A percentile compares a stretch with the other conserved stretches of the same genome.
Conservation (phyloP, 2,113 vertebrate species). For the Gallinago paraguaiae region DNA sequence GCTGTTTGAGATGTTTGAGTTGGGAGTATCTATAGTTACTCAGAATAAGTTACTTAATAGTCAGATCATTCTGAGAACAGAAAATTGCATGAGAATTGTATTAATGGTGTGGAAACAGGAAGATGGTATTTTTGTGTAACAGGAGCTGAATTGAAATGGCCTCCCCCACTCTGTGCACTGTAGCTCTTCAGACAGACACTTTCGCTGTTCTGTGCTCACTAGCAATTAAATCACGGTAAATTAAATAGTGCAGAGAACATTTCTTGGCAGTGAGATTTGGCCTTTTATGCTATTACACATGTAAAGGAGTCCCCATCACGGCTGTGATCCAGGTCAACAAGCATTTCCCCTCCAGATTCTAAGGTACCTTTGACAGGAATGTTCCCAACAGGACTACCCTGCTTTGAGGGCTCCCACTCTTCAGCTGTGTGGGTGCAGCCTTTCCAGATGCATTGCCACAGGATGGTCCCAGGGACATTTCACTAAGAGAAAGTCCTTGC, state of each 20-base stretch:
- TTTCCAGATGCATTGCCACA: neutral
- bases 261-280: neutral
- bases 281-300: neutral
- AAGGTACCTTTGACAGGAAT: neutral
- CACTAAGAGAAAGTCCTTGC: neutral
- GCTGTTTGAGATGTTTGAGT: neutral
- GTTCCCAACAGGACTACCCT: neutral
- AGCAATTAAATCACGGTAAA: neutral
- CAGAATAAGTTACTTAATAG: neutral
- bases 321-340: neutral
- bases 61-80: neutral
- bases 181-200: neutral
- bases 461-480: neutral
- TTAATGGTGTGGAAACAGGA: neutral
- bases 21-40: neutral
- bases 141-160: neutral
- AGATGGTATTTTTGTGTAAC: neutral
- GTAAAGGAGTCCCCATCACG: neutral
- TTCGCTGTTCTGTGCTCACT: neutral
- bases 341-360: neutral
- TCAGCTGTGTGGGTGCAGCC: neutral
- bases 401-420: neutral
- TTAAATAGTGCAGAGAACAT: neutral
- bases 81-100: neutral
- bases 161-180: neutral